Evolutionary conservation across 64 coral and sea anemone species (phyloP).

Genomic region (Pocillopora verrucosa): DNA sequence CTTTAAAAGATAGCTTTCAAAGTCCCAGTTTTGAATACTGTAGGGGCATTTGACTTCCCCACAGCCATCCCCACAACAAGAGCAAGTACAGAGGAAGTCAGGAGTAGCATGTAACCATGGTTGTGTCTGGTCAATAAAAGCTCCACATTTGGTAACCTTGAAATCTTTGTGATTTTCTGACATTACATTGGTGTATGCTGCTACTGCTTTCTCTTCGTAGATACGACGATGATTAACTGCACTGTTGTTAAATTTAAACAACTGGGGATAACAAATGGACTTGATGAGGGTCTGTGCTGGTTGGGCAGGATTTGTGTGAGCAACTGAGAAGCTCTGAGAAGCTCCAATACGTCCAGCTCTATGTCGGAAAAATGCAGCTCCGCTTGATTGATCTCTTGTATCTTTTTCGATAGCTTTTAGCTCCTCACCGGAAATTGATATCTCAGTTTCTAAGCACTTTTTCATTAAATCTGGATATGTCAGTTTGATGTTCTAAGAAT

Average conservation of each 20-base stretch:
- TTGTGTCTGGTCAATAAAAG: conserved; percentile 41
- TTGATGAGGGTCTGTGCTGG: conserved; percentile 46
- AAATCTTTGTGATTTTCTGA: conserved; percentile 48
- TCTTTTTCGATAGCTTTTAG: too few species aligned
- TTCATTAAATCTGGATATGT: too few species aligned
- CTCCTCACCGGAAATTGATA: too few species aligned
- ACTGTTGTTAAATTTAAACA: conserved; percentile 23
- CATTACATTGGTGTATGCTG: conserved; percentile 31
- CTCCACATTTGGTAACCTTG: conserved; percentile 24
- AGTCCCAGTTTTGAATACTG: too few species aligned
- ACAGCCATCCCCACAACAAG: too few species aligned
- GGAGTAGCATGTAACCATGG: conserved; percentile 33
- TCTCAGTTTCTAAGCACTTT: too few species aligned
- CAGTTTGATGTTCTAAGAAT: too few species aligned
- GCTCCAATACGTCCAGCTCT: conserved; percentile 55
- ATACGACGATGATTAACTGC: conserved; percentile 42
- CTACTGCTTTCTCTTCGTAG: conserved; percentile 22
- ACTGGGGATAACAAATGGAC: conserved; percentile 44
- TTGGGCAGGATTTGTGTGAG: conserved; percentile 60
- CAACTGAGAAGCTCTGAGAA: too few species aligned
- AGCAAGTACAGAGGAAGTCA: conserved; percentile 29
- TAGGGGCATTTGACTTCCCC: too few species aligned
- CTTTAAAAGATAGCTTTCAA: too few species aligned
- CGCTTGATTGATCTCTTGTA: too few species aligned
- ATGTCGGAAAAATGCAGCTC: too few species aligned